Evolutionary conservation across 2,797 vertebrate genomes (phyloP).

Genomic region (Lutjanus argentimaculatus): DNA sequence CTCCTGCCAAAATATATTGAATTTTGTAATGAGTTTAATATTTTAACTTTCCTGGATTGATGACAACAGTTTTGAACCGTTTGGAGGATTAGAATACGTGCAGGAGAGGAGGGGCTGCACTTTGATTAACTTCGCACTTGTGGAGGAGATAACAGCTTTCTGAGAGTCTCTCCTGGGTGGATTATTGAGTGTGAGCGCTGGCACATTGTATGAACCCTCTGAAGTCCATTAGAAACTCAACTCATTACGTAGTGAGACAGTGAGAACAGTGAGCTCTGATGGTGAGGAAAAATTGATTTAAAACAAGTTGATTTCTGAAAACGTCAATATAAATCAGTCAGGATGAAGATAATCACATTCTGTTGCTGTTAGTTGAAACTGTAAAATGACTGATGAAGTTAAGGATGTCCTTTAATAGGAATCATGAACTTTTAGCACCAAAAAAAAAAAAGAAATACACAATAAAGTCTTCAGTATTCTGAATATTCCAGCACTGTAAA

Average conservation of each 20-base stretch:
- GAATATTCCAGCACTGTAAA: neutral
- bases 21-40: conserved; percentile 47
- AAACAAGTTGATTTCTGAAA: neutral
- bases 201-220: conserved; percentile 55
- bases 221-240: conserved; percentile 66
- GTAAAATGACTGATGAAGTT: neutral
- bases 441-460: neutral
- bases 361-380: neutral
- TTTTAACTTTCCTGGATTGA: conserved; percentile 42
- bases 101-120: conserved; percentile 38
- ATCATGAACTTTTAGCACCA: neutral
- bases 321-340: neutral
- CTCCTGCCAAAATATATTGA: conserved; percentile 4
- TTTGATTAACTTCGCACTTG: conserved; percentile 76
- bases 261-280: conserved; percentile 2
- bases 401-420: neutral
- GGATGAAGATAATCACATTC: neutral
- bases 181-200: conserved; percentile 66
- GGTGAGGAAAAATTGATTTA: neutral
- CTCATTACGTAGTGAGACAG: conserved; percentile 42
- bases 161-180: conserved; percentile 59
- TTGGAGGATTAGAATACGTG: conserved; percentile 20
- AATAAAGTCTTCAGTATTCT: neutral
- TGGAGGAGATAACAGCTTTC: conserved; percentile 71
- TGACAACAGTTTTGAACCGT: conserved; percentile 11